Evolutionary conservation across 2,888 invertebrate genomes (phyloP), one percentile per base, ranked within the genome.

Genomic region (Galerucella nymphaeae): DNA sequence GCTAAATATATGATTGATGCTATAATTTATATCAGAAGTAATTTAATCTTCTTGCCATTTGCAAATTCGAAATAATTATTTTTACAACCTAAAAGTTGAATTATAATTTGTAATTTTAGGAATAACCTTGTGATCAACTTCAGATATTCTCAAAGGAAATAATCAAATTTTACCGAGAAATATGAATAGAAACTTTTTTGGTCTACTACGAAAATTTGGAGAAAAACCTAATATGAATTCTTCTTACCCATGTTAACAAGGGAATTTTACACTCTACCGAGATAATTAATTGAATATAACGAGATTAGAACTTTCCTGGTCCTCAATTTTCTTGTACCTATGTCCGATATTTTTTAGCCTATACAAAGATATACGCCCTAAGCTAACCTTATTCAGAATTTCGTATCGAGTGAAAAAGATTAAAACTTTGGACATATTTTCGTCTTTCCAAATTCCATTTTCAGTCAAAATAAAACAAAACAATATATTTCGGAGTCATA

Each of bases 1-100:
- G 10, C 18, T 53, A 10, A 53, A 16, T 18, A 16, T 18, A 69
- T 75, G 76, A 76, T 73, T 75, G 75, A 76, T 75, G 71, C 64
- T 55, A 53, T 68, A 45, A 53, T 62, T 61, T 71, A 70, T 70
- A 61, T 38, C 30, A 68, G 68, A 57, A 71, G 75, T 70, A 75
- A 73, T 75, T 55, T 72, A 74, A 75, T 77, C 73, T 68, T 71
- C 70, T 71, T 62, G 68, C 74, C 72, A 72, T 72, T 75, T 77
- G 75, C 74, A 73, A 76, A 76, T 74, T 73, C 62, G 20, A 59
- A 73, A 73, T 76, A 73, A 74, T 76, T 71, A 76, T 74, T 74
- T 71, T 73, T 67, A 63, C 59, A n/a, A 38, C 8, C 38, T 14
- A 38, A 59, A 6, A 38, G 38, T 53, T 53, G 18, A 59, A 59